phyloP scores from a whole-genome alignment of 2,888 invertebrate species.

The Drosophila prolongata region DNA sequence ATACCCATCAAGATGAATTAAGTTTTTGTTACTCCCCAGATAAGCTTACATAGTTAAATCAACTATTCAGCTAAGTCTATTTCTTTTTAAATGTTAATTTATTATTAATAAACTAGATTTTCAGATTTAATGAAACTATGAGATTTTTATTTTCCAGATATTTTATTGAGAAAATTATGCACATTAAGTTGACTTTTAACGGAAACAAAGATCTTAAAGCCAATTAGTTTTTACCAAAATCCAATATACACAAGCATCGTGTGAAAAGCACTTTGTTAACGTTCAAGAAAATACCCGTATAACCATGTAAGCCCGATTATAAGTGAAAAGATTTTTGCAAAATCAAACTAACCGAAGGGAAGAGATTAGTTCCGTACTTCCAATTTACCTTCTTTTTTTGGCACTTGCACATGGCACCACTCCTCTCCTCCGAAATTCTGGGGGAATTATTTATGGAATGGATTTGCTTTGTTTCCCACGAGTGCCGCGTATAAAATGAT shows the following conservation, averaged over 20 bases:
- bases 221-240: too few relatives aligned
- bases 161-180: too few relatives aligned
- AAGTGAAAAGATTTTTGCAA: conserved; percentile 1
- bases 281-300: not conserved
- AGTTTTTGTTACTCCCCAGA: not conserved
- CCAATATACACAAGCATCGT: too few relatives aligned
- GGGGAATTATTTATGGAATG: conserved; percentile 45
- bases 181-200: too few relatives aligned
- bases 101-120: too few relatives aligned
- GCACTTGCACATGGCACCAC: conserved; percentile 18
- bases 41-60: not conserved
- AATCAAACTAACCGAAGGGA: conserved; percentile 10
- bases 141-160: too few relatives aligned
- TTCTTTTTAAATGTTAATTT: too few relatives aligned
- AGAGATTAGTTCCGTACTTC: conserved; percentile 8
- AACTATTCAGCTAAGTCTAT: too few relatives aligned
- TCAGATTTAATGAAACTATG: too few relatives aligned
- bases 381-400: conserved; percentile 17
- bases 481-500: conserved; percentile 39
- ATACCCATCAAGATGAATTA: conserved; percentile 8
- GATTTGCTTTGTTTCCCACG: conserved; percentile 41
- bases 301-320: not conserved
- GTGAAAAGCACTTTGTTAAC: too few relatives aligned
- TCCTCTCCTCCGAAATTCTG: not conserved
- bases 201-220: too few relatives aligned